Conservation (phyloP, 2,797 vertebrate species). For the Premnoplex brunnescens region DNA sequence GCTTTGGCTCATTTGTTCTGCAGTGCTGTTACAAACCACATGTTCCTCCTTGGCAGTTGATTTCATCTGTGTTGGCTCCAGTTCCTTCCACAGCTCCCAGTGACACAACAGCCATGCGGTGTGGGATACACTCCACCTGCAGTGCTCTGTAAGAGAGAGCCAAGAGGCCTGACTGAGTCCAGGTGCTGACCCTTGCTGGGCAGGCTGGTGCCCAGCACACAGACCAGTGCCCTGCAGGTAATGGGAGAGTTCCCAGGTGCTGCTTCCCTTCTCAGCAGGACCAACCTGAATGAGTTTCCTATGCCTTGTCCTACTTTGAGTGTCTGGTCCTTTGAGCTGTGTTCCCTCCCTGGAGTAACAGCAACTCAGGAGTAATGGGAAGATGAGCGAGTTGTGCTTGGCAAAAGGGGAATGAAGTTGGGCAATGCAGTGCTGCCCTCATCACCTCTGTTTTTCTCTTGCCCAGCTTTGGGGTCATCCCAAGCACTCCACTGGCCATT, state of each 20-base stretch:
- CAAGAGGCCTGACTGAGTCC: not conserved
- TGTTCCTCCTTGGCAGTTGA: not conserved
- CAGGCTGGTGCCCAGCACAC: not conserved
- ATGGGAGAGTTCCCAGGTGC: not conserved
- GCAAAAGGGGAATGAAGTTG: not conserved
- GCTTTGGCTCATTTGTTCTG: not conserved
- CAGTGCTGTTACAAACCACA: not conserved
- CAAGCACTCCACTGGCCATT: conserved; percentile 90
- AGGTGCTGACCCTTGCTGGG: not conserved
- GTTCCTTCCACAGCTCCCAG: not conserved
- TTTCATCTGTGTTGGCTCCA: not conserved
- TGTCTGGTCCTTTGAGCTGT: not conserved
- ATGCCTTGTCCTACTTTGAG: not conserved
- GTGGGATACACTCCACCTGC: not conserved
- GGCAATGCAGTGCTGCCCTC: not conserved
- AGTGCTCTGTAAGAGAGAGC: not conserved
- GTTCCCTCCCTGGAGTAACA: not conserved
- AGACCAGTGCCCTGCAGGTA: not conserved
- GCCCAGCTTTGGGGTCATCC: conserved; percentile 92
- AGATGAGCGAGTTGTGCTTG: not conserved
- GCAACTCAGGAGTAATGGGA: not conserved
- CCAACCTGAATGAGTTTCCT: not conserved
- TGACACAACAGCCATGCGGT: not conserved
- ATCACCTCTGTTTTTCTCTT: not conserved
- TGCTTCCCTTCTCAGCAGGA: not conserved